Base-by-base conservation (phyloP, 2,888 invertebrate species). In the Encarsia formosa region DNA sequence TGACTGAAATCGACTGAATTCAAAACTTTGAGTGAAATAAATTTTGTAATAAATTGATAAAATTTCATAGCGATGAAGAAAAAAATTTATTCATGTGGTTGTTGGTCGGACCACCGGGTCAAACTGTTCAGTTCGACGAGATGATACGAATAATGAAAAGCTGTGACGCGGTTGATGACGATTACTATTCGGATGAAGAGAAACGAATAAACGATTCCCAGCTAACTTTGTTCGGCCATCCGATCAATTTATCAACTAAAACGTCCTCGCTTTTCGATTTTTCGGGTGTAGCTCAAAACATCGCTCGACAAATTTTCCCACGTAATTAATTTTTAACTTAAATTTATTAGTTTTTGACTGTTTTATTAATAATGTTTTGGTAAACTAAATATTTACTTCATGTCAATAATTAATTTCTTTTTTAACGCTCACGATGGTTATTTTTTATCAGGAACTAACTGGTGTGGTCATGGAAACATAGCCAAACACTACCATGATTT, bases 381-480 rank as follows among this genome's bases (percentile, higher is more conserved):
- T 19, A 26, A 37, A 16, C 1, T 29, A 42, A n/a, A 26, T 26
- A 37, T 24, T 24, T 15, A 13, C 15, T 32, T n/a, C n/a, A n/a
- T 8, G 5, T 32, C 32, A 26, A 34, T 24, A 9, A 37, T 1
- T 20, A 16, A 35, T 32, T 43, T 2, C 11, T 54, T 41, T n/a
- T n/a, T n/a, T n/a, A n/a, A n/a, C n/a, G n/a, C n/a, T n/a, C n/a
- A n/a, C n/a, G n/a, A n/a, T n/a, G n/a, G n/a, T n/a, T n/a, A n/a
- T n/a, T n/a, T 4, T 20, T n/a, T 74, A 73, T 1, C 69, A 91
- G 91, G 91, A 57, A 91, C 91, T 32, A 91, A 91, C 72, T 92
- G 91, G 91, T 94, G 94, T 67, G 94, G 94, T 19, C 86, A 88
- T 0, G 93, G 93, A 1, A 92, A 93, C 73, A 84, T 91, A 61